These are phyloP conservation scores for Callosobruchus maculatus DNA, from an alignment of 2,888 invertebrate genomes.

Conservation along the genomic window DNA sequence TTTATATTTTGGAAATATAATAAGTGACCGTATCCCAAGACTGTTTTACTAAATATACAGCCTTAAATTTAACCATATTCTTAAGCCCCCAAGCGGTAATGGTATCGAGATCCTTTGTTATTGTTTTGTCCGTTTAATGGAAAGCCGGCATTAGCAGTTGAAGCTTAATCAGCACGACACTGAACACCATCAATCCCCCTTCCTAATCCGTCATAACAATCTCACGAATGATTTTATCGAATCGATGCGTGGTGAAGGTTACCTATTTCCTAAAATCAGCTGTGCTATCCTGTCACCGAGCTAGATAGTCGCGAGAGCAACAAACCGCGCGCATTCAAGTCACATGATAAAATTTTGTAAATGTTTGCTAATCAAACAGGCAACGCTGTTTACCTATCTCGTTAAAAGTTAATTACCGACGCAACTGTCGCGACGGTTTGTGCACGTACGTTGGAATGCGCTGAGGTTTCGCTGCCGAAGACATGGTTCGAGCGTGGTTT, in stretches of 20 bases:
- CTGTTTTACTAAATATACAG: no score
- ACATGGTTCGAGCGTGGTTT: constrained; percentile 81
- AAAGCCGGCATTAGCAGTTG: no score
- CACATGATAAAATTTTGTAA: constrained; percentile 6
- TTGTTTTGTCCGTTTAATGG: no score
- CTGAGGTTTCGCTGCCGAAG: neutral
- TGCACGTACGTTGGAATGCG: neutral
- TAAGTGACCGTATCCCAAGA: no score
- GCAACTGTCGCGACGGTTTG: no score
- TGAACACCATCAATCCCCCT: neutral
- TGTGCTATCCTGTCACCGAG: neutral
- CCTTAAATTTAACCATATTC: no score
- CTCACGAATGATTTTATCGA: neutral
- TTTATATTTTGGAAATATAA: no score
- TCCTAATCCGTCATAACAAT: neutral
- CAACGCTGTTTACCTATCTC: neutral
- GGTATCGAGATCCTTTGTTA: no score
- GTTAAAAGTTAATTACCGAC: neutral
- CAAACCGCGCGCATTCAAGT: neutral
- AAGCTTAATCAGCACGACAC: neutral
- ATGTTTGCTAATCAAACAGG: constrained; percentile 10
- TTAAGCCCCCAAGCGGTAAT: no score
- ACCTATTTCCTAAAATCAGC: neutral
- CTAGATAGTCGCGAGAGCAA: neutral
- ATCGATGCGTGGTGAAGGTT: neutral